These are phyloP conservation scores for Arothron firmamentum DNA, from an alignment of 2,113 vertebrate species.

Conservation along the genomic window DNA sequence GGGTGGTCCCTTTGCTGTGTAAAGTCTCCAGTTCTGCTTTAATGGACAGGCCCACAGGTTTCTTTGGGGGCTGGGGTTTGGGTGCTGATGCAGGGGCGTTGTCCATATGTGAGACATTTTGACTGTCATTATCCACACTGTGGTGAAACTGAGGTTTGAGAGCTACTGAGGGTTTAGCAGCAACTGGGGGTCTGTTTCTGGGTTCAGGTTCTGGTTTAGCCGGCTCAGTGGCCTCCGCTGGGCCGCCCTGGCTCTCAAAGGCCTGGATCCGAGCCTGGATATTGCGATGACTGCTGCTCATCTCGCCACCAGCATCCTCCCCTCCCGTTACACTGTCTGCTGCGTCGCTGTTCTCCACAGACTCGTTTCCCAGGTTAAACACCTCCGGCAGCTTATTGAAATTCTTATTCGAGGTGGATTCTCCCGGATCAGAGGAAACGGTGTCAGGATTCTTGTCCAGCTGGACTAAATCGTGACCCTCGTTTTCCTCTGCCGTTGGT, in stretches of 20 bases:
- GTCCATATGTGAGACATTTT: conserved; percentile 19
- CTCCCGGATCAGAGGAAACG: conserved; percentile 6
- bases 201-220: conserved; percentile 74
- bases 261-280: conserved; percentile 86
- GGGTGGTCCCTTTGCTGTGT: conserved; percentile 40
- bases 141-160: conserved; percentile 66
- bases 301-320: conserved; percentile 64
- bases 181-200: conserved; percentile 74
- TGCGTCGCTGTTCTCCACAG: conserved; percentile 8
- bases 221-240: conserved; percentile 59
- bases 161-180: conserved; percentile 80
- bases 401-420: conserved; percentile 46
- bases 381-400: conserved; percentile 71
- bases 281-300: conserved; percentile 82
- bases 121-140: conserved; percentile 9
- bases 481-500: conserved; percentile 63
- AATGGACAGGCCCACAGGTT: conserved; percentile 42
- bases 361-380: conserved; percentile 57
- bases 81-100: conserved; percentile 67
- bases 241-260: conserved; percentile 80
- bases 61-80: conserved; percentile 76
- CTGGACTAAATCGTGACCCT: conserved; percentile 61
- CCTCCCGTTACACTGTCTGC: conserved; percentile 14
- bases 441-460: conserved; percentile 53
- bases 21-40: conserved; percentile 46